A percentile compares a stretch with the other conserved stretches of the same genome.
Evolutionary conservation across 2,797 vertebrate genomes (phyloP).

Genomic region (Hybognathus amarus): DNA sequence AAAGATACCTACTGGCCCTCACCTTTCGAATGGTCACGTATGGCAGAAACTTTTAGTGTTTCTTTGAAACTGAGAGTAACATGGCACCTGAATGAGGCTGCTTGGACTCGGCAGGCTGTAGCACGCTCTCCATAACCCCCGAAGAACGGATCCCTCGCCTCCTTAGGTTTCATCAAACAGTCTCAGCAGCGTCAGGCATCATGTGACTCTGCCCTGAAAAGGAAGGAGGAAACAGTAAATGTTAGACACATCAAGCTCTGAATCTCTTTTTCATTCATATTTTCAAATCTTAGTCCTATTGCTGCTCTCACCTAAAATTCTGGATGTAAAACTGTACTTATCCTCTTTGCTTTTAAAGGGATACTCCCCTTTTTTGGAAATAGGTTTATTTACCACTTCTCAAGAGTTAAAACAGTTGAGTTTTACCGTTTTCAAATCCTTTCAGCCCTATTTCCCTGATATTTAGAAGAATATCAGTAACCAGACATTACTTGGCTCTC

Average conservation of each 20-base stretch:
- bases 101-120: conserved; percentile 75
- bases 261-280: background rate
- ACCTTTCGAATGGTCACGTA: background rate
- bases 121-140: conserved; percentile 76
- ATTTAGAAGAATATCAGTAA: too few relatives aligned
- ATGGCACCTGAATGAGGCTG: conserved; percentile 75
- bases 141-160: conserved; percentile 83
- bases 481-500: too few relatives aligned
- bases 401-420: too few relatives aligned
- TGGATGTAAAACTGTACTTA: too few relatives aligned
- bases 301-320: background rate
- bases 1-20: background rate
- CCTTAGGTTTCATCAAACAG: conserved; percentile 77
- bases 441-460: too few relatives aligned
- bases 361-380: too few relatives aligned
- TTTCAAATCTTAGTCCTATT: background rate
- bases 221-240: background rate
- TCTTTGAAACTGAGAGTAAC: background rate
- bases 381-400: too few relatives aligned
- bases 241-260: background rate
- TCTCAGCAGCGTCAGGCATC: conserved; percentile 72
- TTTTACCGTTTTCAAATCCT: too few relatives aligned
- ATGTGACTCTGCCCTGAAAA: conserved; percentile 66
- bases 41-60: background rate
- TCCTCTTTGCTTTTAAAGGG: too few relatives aligned